Percentiles rank a stretch among this genome's conserved stretches.
phyloP scores from a whole-genome alignment of 2,113 vertebrate genomes.

The Brachypteracias leptosomus region DNA sequence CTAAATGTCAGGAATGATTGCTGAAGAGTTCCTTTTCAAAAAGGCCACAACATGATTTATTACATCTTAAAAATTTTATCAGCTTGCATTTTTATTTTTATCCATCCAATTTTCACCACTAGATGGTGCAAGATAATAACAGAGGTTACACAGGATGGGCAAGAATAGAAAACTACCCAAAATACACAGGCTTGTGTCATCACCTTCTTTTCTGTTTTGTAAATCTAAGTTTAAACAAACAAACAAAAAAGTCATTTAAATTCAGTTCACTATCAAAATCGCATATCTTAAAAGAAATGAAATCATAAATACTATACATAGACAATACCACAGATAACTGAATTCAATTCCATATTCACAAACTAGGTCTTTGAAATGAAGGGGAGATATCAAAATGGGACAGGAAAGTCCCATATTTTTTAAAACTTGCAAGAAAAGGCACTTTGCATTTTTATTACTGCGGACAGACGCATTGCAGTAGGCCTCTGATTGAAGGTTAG shows the following conservation, averaged over 20 bases:
- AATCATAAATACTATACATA: not conserved
- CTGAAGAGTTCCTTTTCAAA: not conserved
- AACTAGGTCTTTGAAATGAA: not conserved
- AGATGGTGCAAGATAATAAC: constrained; percentile 36
- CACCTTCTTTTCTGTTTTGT: not conserved
- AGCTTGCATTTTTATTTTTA: not conserved
- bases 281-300: not conserved
- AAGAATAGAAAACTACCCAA: not conserved
- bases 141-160: not conserved
- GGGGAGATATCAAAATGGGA: not conserved
- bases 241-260: not conserved
- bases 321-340: not conserved
- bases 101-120: not conserved
- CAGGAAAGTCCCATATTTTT: not conserved
- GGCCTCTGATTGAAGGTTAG: not conserved
- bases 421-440: not conserved
- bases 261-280: not conserved
- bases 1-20: not conserved
- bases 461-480: not conserved
- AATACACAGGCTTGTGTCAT: not conserved
- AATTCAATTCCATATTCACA: not conserved
- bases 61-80: not conserved
- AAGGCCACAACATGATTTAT: not conserved
- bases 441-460: not conserved
- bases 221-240: not conserved